Percentiles rank a stretch among this genome's conserved stretches.
phyloP scores from a whole-genome alignment of 2,888 invertebrate species.

The Orthonychiurus folsomi region DNA sequence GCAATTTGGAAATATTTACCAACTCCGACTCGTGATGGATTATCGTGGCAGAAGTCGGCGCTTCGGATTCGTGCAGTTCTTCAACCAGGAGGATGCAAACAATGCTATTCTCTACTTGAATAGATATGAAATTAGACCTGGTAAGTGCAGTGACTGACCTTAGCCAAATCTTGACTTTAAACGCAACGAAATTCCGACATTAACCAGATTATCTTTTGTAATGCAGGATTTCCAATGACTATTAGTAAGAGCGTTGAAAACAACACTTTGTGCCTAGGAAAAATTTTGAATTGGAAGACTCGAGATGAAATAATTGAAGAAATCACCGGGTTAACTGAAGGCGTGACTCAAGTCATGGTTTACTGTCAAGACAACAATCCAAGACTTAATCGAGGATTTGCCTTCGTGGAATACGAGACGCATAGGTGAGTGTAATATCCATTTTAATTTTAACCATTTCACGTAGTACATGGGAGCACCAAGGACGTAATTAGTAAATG shows the following conservation, averaged over 20 bases:
- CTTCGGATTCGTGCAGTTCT: slow-evolving; percentile 65
- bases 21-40: slow-evolving; percentile 74
- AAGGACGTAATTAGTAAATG: too few species aligned
- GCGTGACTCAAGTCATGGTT: slow-evolving; percentile 55
- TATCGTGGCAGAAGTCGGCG: slow-evolving; percentile 52
- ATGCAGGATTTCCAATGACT: too few species aligned
- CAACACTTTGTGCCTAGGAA: slow-evolving; percentile 71
- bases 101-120: slow-evolving; percentile 58
- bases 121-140: slow-evolving; percentile 58
- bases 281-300: slow-evolving; percentile 59
- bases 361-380: slow-evolving; percentile 55
- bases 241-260: too few species aligned
- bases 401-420: slow-evolving; percentile 69
- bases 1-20: too few species aligned
- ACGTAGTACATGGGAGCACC: too few species aligned
- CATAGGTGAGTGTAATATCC: slow-evolving; percentile 47
- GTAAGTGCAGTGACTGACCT: slow-evolving; percentile 41
- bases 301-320: slow-evolving; percentile 55
- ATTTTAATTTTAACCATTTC: too few species aligned
- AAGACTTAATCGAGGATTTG: slow-evolving; percentile 65
- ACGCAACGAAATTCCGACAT: too few species aligned
- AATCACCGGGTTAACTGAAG: slow-evolving; percentile 56
- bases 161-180: too few species aligned
- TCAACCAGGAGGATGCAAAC: slow-evolving; percentile 53
- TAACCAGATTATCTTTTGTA: too few species aligned